These are phyloP conservation scores for Parambassis ranga DNA, from an alignment of 2,797 vertebrate genomes.

Conservation along the genomic window DNA sequence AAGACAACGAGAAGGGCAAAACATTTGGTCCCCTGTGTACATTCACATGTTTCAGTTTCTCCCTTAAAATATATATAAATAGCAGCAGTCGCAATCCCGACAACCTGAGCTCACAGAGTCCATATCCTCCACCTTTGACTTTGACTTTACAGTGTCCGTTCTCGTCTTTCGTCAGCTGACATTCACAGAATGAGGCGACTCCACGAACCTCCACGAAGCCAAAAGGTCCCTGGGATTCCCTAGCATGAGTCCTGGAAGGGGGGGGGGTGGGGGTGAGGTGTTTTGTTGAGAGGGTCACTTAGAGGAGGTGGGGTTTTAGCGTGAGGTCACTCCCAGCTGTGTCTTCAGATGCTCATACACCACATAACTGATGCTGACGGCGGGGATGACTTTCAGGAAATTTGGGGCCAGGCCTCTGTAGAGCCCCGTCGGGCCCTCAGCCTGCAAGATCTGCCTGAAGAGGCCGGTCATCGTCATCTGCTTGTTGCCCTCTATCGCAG, in stretches of 20 bases:
- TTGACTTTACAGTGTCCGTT: not conserved
- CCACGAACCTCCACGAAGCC: constrained; percentile 56
- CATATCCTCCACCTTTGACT: constrained; percentile 24
- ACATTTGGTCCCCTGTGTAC: constrained; percentile 55
- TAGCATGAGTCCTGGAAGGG: not conserved
- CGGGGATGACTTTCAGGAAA: constrained; percentile 97
- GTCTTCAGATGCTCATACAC: constrained; percentile 95
- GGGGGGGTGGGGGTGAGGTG: too few relatives aligned
- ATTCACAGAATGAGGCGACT: constrained; percentile 93
- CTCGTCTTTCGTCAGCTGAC: constrained; percentile 70
- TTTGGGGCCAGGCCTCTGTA: constrained; percentile 95
- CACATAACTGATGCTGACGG: constrained; percentile 98
- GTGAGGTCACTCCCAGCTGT: constrained; percentile 90
- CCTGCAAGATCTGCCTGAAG: constrained; percentile 91
- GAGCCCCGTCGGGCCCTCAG: constrained; percentile 89
- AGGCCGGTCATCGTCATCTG: constrained; percentile 88
- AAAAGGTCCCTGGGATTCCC: constrained; percentile 28
- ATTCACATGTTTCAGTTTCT: not conserved
- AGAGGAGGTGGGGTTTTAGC: constrained; percentile 61
- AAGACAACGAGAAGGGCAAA: not conserved
- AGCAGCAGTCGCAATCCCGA: constrained; percentile 54
- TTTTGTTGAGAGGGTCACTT: not conserved
- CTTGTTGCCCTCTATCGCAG: constrained; percentile 79
- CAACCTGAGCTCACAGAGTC: constrained; percentile 66
- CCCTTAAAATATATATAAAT: constrained; percentile 48